Percentiles rank a stretch among this genome's conserved stretches.
Evolutionary conservation across 2,888 invertebrate species (phyloP).

Genomic region (Sphecodes monilicornis): DNA sequence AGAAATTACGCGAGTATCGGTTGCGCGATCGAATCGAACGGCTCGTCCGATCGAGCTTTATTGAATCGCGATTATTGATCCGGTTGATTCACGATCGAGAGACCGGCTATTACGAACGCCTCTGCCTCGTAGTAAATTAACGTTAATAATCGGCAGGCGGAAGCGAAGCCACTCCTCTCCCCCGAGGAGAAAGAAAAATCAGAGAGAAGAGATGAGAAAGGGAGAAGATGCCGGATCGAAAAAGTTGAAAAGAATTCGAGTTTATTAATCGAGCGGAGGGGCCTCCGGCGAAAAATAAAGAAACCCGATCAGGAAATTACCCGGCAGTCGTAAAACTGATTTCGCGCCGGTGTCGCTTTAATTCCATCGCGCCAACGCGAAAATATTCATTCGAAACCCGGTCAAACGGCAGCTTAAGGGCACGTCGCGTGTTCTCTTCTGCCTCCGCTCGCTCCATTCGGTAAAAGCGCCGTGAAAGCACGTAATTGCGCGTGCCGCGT

Average conservation of each 20-base stretch:
- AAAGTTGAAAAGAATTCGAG: neutral
- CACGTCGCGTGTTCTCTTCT: neutral
- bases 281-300: constrained; percentile 4
- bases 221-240: neutral
- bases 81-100: constrained; percentile 20
- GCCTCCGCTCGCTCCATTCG: neutral
- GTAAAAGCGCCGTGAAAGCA: constrained; percentile 58
- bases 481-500: constrained; percentile 46
- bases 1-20: constrained; percentile 32
- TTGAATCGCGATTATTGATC: constrained; percentile 41
- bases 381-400: constrained; percentile 39
- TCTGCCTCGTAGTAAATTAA: neutral
- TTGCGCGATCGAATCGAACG: neutral
- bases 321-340: constrained; percentile 30
- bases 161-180: neutral
- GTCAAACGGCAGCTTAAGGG: constrained; percentile 47
- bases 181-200: neutral
- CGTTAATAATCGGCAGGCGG: neutral
- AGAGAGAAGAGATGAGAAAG: neutral
- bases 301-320: constrained; percentile 15
- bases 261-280: neutral
- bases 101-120: neutral
- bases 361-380: constrained; percentile 20
- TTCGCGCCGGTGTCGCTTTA: constrained; percentile 35
- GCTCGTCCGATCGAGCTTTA: constrained; percentile 23